Evolutionary conservation across 2,888 invertebrate species (phyloP).

Genomic region (Mantis religiosa): DNA sequence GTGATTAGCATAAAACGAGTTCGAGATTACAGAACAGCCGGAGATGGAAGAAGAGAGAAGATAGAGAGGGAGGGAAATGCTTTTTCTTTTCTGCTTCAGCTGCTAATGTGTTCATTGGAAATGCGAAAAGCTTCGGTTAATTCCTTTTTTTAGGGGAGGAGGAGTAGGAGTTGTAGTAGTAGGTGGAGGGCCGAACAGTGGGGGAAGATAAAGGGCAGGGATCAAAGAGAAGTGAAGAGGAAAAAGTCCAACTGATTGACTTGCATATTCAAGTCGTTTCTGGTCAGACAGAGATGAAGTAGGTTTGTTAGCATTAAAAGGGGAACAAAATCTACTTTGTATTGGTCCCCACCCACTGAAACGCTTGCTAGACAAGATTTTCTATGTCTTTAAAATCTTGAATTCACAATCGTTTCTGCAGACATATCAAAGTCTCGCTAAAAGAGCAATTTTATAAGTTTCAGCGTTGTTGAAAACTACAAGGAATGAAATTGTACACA

Average conservation of each 20-base stretch:
- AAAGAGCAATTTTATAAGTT: too few species aligned
- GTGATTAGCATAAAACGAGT: slow-evolving; percentile 25
- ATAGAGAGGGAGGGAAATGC: neutral
- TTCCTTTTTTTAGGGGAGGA: neutral
- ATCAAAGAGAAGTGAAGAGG: slow-evolving; percentile 14
- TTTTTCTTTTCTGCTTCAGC: slow-evolving; percentile 19
- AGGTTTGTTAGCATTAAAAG: neutral
- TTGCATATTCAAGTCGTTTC: neutral
- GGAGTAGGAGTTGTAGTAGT: neutral
- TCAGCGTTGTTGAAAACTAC: too few species aligned
- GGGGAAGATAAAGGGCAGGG: neutral
- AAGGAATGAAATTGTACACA: too few species aligned
- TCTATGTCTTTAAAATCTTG: too few species aligned
- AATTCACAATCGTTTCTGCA: too few species aligned
- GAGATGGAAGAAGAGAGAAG: neutral
- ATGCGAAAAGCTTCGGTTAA: slow-evolving; percentile 23
- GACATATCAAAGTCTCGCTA: too few species aligned
- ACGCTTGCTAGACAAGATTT: too few species aligned
- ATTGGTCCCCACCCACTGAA: too few species aligned
- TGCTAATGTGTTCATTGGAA: slow-evolving; percentile 22
- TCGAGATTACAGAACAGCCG: neutral
- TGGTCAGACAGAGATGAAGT: neutral
- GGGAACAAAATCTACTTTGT: neutral
- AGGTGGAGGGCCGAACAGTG: neutral
- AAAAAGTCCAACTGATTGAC: slow-evolving; percentile 5